Evolutionary conservation across 92 coral and sea anemone species (phyloP).

Genomic region (Micromussa lordhowensis): DNA sequence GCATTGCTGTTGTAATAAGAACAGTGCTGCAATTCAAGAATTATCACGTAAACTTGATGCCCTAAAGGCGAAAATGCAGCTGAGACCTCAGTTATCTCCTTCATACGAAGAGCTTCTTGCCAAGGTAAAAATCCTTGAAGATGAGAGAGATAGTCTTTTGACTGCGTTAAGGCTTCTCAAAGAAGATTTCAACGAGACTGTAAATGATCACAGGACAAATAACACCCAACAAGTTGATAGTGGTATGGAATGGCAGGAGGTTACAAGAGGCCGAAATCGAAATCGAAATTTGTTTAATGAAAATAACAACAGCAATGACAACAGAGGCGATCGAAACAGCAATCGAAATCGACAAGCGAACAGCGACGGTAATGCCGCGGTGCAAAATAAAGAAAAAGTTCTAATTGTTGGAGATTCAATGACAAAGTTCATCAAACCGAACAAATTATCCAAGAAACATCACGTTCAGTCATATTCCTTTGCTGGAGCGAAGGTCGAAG

Average conservation of each 20-base stretch:
- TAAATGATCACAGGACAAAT: background rate
- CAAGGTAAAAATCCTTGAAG: constrained; percentile 7
- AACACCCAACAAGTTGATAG: constrained; percentile 1
- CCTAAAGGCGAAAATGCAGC: constrained; percentile 21
- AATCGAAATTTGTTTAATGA: background rate
- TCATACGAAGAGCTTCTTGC: constrained; percentile 20
- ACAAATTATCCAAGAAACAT: background rate
- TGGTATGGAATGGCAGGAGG: constrained; percentile 1
- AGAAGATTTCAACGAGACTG: constrained; percentile 3
- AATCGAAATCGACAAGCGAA: constrained; percentile 1
- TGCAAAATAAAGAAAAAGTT: constrained; percentile 5
- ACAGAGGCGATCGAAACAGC: background rate
- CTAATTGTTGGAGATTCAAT: constrained; percentile 3
- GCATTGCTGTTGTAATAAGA: constrained; percentile 17
- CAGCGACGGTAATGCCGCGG: constrained; percentile 1
- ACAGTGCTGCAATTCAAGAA: constrained; percentile 5
- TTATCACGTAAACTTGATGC: background rate
- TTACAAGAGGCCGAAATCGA: background rate
- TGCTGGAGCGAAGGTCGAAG: background rate
- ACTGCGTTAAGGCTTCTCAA: constrained; percentile 7
- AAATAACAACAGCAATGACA: background rate
- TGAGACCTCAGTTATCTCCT: constrained; percentile 15
- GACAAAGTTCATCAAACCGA: background rate
- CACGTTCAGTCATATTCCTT: background rate
- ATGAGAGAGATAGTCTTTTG: constrained; percentile 14